Conservation (phyloP, 2,888 invertebrate species). For the Eugnorisma glareosa region DNA sequence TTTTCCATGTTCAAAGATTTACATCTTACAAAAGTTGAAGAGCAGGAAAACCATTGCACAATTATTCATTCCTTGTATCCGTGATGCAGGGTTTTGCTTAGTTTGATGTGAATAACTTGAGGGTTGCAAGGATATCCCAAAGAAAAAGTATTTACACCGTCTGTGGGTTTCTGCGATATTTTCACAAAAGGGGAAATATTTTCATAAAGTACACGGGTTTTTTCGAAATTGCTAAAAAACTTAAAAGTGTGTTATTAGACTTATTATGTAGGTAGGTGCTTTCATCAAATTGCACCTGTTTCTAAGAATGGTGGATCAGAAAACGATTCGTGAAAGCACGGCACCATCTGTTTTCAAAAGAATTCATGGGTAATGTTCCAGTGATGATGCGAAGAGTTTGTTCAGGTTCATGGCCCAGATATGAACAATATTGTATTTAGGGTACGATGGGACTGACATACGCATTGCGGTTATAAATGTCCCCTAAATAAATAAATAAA, state of each 20-base stretch:
- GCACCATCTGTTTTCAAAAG: neutral
- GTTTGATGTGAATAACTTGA: neutral
- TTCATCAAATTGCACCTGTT: neutral
- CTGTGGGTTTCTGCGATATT: neutral
- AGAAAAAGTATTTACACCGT: neutral
- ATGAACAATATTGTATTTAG: too few species aligned
- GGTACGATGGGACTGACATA: too few species aligned
- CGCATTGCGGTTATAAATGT: too few species aligned
- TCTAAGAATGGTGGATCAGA: neutral
- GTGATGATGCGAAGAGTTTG: too few species aligned
- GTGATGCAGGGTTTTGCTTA: neutral
- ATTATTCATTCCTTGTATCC: neutral
- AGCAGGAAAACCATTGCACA: neutral
- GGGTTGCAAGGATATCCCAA: neutral
- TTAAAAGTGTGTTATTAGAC: neutral
- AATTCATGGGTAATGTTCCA: neutral
- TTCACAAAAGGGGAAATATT: neutral
- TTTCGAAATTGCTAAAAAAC: neutral
- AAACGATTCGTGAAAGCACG: neutral
- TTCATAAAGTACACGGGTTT: neutral
- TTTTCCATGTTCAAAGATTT: slow-evolving; percentile 1
- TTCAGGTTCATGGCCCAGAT: too few species aligned
- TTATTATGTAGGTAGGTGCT: neutral
- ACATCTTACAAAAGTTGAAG: neutral
- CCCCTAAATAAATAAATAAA: too few species aligned